Evolutionary conservation across 2,888 invertebrate species (phyloP), one percentile per base, ranked within the genome.

Genomic region (Euplexia lucipara): DNA sequence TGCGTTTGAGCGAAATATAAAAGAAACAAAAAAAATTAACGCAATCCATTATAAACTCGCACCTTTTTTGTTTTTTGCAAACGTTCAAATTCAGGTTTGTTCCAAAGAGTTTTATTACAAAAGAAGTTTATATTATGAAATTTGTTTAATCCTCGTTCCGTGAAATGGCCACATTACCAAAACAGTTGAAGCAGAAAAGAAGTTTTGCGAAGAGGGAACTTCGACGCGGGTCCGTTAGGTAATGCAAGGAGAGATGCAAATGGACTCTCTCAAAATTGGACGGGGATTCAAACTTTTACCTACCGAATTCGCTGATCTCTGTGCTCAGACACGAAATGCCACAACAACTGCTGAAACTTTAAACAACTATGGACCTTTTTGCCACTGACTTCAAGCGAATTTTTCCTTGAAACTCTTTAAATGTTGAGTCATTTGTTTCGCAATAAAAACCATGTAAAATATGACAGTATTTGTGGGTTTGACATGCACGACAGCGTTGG

Each of bases 171-270:
- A 37, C 65, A 74, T 78, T 78, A 72, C 62, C 57, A 53, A 75
- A 81, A 66, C 79, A 69, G 74, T 80, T 78, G 59, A 80, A 82
- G 73, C 66, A 65, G 58, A 80, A 77, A 82, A 80, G 75, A 83
- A 78, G 78, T 83, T 84, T 79, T 58, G 69, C 69, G 51, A 82
- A 79, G 69, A 77, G 66, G 64, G 82, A 87, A 83, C 79, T 86
- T 86, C 69, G 56, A 80, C 72, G 63, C 62, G 75, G 66, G 80
- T 81, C 78, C 83, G 84, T 90, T 85, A 85, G 80, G 87, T 90
- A 88, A 89, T 85, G 83, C 81, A 84, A 83, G 84, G 85, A 89
- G 88, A 90, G 86, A 92, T 93, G 91, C 90, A 93, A 93, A 93
- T 93, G 87, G 85, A 85, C 86, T 82, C 84, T 87, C 85, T 83